Evolutionary conservation across 1,140 invertebrate genomes (phyloP).

Genomic region (Drosophila neocordata): DNA sequence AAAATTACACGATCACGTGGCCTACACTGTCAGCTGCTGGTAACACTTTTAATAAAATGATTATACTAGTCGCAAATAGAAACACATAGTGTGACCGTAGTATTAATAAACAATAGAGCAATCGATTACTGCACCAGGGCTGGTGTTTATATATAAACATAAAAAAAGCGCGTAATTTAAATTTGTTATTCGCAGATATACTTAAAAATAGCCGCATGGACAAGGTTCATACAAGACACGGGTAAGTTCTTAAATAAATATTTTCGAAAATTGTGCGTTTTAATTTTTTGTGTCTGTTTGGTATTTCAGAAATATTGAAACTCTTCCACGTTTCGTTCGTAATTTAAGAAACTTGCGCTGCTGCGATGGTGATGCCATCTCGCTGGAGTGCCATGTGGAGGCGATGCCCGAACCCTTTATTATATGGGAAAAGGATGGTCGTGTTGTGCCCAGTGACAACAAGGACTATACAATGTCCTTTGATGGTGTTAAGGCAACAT

Average conservation of each 20-base stretch:
- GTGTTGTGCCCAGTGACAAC: conserved; percentile 85
- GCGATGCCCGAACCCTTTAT: conserved; percentile 87
- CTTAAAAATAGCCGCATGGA: conserved; percentile 80
- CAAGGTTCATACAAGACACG: conserved; percentile 79
- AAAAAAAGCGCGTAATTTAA: neutral
- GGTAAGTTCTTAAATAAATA: conserved; percentile 60
- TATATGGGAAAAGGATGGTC: conserved; percentile 91
- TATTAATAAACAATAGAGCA: neutral
- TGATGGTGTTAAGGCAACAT: conserved; percentile 87
- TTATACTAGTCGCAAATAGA: too few relatives aligned
- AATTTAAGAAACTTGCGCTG: conserved; percentile 90
- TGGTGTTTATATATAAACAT: neutral
- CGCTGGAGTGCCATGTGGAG: conserved; percentile 89
- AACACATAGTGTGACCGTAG: too few relatives aligned
- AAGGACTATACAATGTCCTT: conserved; percentile 86
- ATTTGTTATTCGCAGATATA: conserved; percentile 57
- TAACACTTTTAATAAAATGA: too few relatives aligned
- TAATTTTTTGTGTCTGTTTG: conserved; percentile 1
- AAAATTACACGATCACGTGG: too few relatives aligned
- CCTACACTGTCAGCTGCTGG: too few relatives aligned
- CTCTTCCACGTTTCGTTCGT: conserved; percentile 88
- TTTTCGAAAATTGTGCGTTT: too few relatives aligned
- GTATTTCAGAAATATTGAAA: conserved; percentile 87
- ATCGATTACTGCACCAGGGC: neutral
- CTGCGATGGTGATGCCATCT: conserved; percentile 91